Conservation (phyloP, 2,888 invertebrate genomes). For the Drosophila cyrtoloma region DNA sequence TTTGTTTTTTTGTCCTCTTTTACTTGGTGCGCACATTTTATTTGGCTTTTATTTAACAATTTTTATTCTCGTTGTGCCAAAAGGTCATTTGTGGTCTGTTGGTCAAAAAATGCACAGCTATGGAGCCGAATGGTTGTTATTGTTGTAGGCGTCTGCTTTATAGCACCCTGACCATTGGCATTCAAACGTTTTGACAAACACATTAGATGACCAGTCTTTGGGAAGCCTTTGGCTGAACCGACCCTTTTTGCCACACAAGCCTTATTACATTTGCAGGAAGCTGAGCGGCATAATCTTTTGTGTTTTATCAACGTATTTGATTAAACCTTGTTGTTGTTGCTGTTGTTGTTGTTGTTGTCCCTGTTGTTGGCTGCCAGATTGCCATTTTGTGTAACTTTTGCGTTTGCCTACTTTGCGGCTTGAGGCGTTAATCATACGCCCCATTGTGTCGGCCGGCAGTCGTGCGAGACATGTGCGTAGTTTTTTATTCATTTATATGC, state of each 20-base stretch:
- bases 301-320: slow-evolving; percentile 79
- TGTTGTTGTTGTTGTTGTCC: slow-evolving; percentile 21
- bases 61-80: slow-evolving; percentile 72
- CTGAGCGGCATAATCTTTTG: slow-evolving; percentile 68
- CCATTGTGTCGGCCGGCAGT: slow-evolving; percentile 36
- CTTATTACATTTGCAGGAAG: slow-evolving; percentile 35
- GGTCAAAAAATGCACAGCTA: slow-evolving; percentile 31
- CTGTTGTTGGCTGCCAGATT: slow-evolving; percentile 26
- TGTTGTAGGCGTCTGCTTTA: slow-evolving; percentile 65
- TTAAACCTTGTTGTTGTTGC: slow-evolving; percentile 55
- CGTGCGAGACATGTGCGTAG: slow-evolving; percentile 36
- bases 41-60: slow-evolving; percentile 77
- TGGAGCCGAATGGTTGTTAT: slow-evolving; percentile 13
- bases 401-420: slow-evolving; percentile 60
- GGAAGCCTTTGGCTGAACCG: slow-evolving; percentile 43
- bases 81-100: slow-evolving; percentile 74
- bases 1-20: slow-evolving; percentile 35
- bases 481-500: slow-evolving; percentile 38
- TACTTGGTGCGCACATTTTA: slow-evolving; percentile 68
- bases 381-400: slow-evolving; percentile 53
- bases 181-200: slow-evolving; percentile 78
- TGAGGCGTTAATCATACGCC: slow-evolving; percentile 75
- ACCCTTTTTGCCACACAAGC: slow-evolving; percentile 31
- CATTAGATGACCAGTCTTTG: slow-evolving; percentile 59
- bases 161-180: slow-evolving; percentile 61